These are phyloP conservation scores for Epizoanthus fatuus DNA, from an alignment of 92 coral and sea anemone genomes.

Conservation along the genomic window DNA sequence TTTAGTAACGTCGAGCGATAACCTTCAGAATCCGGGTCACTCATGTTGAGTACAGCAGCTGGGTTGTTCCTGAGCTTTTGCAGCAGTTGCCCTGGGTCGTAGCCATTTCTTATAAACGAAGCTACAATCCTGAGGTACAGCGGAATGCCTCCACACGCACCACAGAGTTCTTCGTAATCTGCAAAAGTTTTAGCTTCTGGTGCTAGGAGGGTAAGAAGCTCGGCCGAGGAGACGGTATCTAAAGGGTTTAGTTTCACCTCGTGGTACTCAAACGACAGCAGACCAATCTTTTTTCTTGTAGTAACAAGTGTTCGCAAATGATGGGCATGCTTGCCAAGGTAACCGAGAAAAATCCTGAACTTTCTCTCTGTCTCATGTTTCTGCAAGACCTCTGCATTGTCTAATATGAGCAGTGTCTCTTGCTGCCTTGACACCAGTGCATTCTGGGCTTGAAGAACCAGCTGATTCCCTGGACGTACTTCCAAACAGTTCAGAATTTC, in stretches of 20 bases:
- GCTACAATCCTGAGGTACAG: conserved; percentile 63
- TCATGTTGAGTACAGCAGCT: conserved; percentile 35
- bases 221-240: neutral
- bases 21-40: too few relatives aligned
- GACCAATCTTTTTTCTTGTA: conserved; percentile 46
- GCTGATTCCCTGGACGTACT: conserved; percentile 30
- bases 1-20: too few relatives aligned
- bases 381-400: conserved; percentile 85
- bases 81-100: conserved; percentile 21
- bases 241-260: neutral
- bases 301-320: conserved; percentile 67
- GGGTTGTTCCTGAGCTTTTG: conserved; percentile 58
- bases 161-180: conserved; percentile 47
- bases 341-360: conserved; percentile 51
- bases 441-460: conserved; percentile 44
- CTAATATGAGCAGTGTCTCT: conserved; percentile 72
- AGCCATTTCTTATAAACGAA: conserved; percentile 56
- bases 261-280: neutral
- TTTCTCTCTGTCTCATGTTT: conserved; percentile 11
- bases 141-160: conserved; percentile 73
- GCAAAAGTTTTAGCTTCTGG: neutral
- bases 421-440: conserved; percentile 12
- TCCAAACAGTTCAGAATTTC: conserved; percentile 42
- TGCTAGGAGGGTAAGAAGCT: neutral
- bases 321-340: conserved; percentile 46